Evolutionary conservation across 2,113 vertebrate species (phyloP).

Genomic region (Vulpes ferrilata): DNA sequence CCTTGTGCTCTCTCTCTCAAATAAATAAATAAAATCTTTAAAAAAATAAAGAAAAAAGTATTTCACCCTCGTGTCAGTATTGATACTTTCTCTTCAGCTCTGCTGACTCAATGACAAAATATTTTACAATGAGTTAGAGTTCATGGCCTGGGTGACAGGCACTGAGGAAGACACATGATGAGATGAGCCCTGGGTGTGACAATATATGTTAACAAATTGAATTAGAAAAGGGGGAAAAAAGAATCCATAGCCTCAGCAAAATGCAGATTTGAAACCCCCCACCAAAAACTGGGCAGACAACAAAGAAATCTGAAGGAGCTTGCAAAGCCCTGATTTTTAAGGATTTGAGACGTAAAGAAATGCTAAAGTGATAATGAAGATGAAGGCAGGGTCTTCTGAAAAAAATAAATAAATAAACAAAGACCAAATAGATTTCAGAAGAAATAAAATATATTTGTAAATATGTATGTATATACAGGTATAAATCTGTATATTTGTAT

Average conservation of each 20-base stretch:
- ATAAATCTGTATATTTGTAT: background rate
- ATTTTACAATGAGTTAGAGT: accelerated
- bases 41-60: no score
- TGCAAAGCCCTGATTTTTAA: background rate
- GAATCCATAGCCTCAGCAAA: no score
- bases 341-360: background rate
- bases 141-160: no score
- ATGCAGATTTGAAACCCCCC: background rate
- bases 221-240: no score
- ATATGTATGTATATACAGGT: background rate
- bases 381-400: background rate
- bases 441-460: background rate
- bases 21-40: no score
- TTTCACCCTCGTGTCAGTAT: accelerated
- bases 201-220: no score
- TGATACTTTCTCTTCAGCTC: background rate
- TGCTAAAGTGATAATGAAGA: background rate
- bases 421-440: background rate
- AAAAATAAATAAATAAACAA: background rate
- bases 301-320: background rate
- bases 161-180: no score
- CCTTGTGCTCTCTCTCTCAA: no score
- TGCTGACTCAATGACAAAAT: accelerated
- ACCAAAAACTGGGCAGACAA: no score
- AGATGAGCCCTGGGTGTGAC: no score